Conservation (phyloP, 2,113 vertebrate genomes). For the Anseranas semipalmata region DNA sequence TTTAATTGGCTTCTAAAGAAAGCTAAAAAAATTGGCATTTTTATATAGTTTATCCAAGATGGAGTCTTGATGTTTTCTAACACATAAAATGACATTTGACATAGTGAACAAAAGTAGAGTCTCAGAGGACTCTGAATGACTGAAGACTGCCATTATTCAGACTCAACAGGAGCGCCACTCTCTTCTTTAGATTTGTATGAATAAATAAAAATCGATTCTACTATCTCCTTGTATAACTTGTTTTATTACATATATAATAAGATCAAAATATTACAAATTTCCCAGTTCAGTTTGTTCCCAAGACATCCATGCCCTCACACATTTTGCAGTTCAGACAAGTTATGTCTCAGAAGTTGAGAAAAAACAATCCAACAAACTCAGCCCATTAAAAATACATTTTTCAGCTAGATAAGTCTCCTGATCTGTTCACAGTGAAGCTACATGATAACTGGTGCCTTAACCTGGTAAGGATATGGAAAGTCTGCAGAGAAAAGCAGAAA, state of each 20-base stretch:
- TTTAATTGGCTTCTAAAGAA: constrained; percentile 36
- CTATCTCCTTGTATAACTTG: not conserved
- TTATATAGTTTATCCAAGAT: not conserved
- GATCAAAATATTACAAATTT: not conserved
- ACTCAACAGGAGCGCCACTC: constrained; percentile 7
- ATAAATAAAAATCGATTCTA: constrained; percentile 12
- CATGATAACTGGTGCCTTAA: not conserved
- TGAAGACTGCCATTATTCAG: constrained; percentile 24
- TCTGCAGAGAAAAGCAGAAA: not conserved
- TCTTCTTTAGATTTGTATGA: constrained; percentile 2
- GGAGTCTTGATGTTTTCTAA: constrained; percentile 27
- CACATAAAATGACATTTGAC: constrained; percentile 4
- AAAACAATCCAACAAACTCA: not conserved
- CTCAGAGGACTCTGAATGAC: constrained; percentile 27
- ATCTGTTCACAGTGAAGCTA: not conserved
- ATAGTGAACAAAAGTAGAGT: constrained; percentile 24
- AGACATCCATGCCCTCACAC: not conserved
- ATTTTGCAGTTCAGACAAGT: not conserved
- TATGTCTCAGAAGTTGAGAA: not conserved
- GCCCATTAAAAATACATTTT: not conserved
- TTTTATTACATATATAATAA: not conserved
- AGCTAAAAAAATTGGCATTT: not conserved
- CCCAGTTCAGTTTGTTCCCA: not conserved
- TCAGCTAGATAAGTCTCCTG: not conserved
- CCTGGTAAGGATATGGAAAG: not conserved